Evolutionary conservation across 35 echinoderm and acorn worm species (phyloP).

Genomic region (Nesometra sesokonis): DNA sequence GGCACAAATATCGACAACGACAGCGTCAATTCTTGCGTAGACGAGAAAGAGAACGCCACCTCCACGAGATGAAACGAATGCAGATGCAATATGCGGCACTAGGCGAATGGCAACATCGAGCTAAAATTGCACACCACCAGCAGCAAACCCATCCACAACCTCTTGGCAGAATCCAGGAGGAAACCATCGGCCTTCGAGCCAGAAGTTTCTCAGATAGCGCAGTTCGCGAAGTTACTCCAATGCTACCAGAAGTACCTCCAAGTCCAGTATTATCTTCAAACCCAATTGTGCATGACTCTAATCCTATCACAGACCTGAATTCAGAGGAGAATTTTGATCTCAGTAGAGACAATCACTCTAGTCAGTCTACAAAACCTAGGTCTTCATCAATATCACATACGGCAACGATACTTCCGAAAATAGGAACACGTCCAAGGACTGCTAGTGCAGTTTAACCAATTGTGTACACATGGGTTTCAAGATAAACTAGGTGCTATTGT

Average conservation of each 20-base stretch:
- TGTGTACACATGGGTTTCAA: no score
- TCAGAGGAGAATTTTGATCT: background rate
- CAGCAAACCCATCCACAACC: background rate
- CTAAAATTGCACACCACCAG: no score
- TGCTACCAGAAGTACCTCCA: background rate
- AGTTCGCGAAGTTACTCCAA: background rate
- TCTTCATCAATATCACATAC: background rate
- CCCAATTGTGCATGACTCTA: background rate
- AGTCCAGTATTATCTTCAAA: background rate
- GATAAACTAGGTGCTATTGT: no score
- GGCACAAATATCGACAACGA: constrained; percentile 63
- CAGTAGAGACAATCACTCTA: background rate
- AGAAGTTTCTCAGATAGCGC: background rate
- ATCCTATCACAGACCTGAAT: background rate
- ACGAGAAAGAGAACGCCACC: constrained; percentile 46
- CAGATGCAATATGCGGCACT: background rate
- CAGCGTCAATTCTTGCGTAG: constrained; percentile 54
- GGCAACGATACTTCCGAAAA: background rate
- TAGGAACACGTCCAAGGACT: background rate
- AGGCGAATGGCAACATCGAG: background rate
- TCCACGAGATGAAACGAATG: constrained; percentile 6
- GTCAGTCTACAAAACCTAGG: background rate
- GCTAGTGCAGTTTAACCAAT: background rate
- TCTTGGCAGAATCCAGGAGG: background rate
- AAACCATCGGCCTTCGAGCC: background rate